Evolutionary conservation across 2,113 vertebrate species (phyloP), one percentile per base, ranked within the genome.

Genomic region (Plotosus lineatus): DNA sequence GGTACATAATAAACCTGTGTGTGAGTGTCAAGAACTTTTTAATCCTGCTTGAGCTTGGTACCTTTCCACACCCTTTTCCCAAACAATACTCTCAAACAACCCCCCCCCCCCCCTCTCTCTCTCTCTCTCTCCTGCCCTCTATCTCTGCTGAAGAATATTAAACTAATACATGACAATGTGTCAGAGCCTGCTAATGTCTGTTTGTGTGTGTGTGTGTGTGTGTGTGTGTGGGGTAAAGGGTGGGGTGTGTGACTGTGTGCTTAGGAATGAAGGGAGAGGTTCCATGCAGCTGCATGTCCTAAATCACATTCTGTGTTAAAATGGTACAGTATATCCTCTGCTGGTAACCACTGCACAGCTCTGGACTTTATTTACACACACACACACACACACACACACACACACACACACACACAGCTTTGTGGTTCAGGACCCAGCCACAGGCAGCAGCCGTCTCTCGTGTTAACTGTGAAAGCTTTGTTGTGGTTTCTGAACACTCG

Each of bases 201-300:
- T 73, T 80, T 58, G n/a, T 56, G 19, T 31, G 26, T 73, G 48
- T 51, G 71, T 81, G 65, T 63, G 66, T 66, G 60, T 79, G 77
- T 60, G 78, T 55, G 74, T 80, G 58, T 56, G 75, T 63, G 68
- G 79, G 74, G 66, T 53, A 76, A 26, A 69, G 51, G 51, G 12
- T 38, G 31, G 58, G 31, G 74, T 36, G 33, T 86, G 90, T 92
- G 91, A 92, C 91, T 92, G 87, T 72, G 55, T 84, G 86, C 86
- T 91, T 68, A 88, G 92, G 92, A 92, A 93, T 93, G 92, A 93
- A 91, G 89, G 91, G 91, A 92, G 90, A 86, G 80, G 88, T 88
- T 90, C 91, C 28, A 1, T 55, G 77, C 90, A 91, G 87, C 82
- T 91, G 72, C 48, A 86, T 89, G 77, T 86, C 87, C 86, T 79